Conservation (phyloP, 1,140 invertebrate genomes). For the Microvelia longipes region DNA sequence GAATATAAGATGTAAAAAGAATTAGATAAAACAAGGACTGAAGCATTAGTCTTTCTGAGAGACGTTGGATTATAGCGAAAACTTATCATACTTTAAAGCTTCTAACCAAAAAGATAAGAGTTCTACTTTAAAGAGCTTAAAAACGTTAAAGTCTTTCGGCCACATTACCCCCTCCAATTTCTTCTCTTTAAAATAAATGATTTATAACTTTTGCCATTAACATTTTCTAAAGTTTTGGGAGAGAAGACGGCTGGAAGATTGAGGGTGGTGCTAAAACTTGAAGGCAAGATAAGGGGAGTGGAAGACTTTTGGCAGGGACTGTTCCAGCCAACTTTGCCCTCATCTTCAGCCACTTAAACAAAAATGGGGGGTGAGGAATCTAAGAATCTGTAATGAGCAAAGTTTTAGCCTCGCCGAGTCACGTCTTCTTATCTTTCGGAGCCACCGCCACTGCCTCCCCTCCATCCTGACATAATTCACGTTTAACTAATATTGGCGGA, state of each 20-base stretch:
- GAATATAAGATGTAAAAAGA: no score
- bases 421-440: slow-evolving; percentile 15
- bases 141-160: no score
- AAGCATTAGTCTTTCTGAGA: no score
- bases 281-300: background rate
- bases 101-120: no score
- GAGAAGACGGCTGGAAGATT: slow-evolving; percentile 1
- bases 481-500: slow-evolving; percentile 17
- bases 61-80: no score
- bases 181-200: background rate
- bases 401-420: slow-evolving; percentile 8
- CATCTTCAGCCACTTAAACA: slow-evolving; percentile 13
- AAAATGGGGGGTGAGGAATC: slow-evolving; percentile 12
- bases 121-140: no score
- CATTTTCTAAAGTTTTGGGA: background rate
- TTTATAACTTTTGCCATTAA: background rate
- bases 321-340: slow-evolving; percentile 1
- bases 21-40: no score
- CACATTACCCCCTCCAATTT: no score
- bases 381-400: slow-evolving; percentile 18
- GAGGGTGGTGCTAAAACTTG: background rate
- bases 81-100: no score
- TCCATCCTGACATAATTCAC: slow-evolving; percentile 14
- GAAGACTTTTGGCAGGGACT: background rate
- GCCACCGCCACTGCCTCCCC: background rate